A percentile compares a stretch with the other conserved stretches of the same genome.
phyloP scores from a whole-genome alignment of 2,113 vertebrate species.

The Leuciscus idus region DNA sequence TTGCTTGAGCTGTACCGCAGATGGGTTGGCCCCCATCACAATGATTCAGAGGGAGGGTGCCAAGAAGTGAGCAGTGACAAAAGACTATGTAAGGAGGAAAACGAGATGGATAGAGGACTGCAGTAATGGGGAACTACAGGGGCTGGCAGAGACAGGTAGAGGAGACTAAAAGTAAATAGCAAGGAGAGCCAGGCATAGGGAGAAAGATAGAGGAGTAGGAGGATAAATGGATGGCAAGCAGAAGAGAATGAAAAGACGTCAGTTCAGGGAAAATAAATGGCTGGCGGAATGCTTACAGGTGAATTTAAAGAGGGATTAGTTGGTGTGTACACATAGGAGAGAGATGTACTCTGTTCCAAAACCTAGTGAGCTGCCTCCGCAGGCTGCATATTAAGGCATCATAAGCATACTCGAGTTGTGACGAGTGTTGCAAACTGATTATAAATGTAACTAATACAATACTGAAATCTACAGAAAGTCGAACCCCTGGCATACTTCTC shows the following conservation, averaged over 20 bases:
- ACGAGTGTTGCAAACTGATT: neutral
- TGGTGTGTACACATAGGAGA: neutral
- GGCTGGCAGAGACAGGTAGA: slow-evolving; percentile 48
- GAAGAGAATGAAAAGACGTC: slow-evolving; percentile 40
- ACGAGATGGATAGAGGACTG: slow-evolving; percentile 17
- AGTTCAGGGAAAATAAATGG: slow-evolving; percentile 19
- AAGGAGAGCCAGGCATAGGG: slow-evolving; percentile 46
- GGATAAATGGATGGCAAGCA: slow-evolving; percentile 32
- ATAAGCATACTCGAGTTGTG: neutral
- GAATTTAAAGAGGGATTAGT: slow-evolving; percentile 33
- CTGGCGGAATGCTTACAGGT: slow-evolving; percentile 36
- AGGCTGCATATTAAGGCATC: neutral
- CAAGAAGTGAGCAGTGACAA: slow-evolving; percentile 29
- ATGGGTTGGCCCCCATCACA: neutral
- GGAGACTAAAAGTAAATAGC: slow-evolving; percentile 46
- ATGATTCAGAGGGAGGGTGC: slow-evolving; percentile 6
- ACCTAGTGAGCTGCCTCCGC: neutral
- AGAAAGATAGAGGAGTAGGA: slow-evolving; percentile 39
- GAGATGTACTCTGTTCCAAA: neutral
- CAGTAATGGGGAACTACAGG: slow-evolving; percentile 13
- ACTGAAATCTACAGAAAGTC: neutral
- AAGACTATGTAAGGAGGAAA: slow-evolving; percentile 36
- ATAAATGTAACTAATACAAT: neutral
- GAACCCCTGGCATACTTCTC: neutral
- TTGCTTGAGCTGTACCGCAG: neutral